Conservation (phyloP, 2,888 invertebrate genomes). For the Eupithecia insigniata region DNA sequence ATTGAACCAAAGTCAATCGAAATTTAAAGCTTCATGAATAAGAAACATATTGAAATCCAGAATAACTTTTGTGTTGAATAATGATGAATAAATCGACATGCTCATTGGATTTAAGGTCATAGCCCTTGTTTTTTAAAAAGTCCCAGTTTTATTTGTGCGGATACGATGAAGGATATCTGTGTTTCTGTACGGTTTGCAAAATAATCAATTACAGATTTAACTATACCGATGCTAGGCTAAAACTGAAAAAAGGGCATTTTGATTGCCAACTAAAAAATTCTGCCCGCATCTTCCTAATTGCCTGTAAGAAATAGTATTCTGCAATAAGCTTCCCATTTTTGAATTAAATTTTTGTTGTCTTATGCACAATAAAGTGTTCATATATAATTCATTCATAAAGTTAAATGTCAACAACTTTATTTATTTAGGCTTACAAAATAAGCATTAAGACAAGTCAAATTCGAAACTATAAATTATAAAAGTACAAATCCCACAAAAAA, state of each 20-base stretch:
- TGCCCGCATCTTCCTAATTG: no score
- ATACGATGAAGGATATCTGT: constrained; percentile 67
- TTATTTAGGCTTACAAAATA: no score
- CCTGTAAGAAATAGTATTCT: no score
- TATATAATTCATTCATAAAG: no score
- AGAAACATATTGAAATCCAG: constrained; percentile 51
- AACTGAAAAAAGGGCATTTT: neutral
- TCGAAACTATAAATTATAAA: no score
- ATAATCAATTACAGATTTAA: constrained; percentile 25
- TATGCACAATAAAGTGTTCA: no score
- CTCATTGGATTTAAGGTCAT: constrained; percentile 60
- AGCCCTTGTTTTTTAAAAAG: constrained; percentile 55
- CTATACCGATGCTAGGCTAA: neutral
- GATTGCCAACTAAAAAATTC: no score
- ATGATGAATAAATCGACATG: constrained; percentile 56
- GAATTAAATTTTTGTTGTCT: no score
- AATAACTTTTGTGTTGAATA: constrained; percentile 53
- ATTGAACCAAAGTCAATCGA: constrained; percentile 11
- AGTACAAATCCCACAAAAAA: no score
- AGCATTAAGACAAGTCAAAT: no score
- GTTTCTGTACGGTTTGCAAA: constrained; percentile 60
- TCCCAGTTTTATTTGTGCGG: constrained; percentile 71
- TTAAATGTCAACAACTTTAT: no score
- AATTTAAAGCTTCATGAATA: constrained; percentile 25
- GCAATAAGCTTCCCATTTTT: no score